A percentile compares a stretch with the other conserved stretches of the same genome.
Conservation (phyloP, 2,113 vertebrate species). For the Actenoides hombroni region DNA sequence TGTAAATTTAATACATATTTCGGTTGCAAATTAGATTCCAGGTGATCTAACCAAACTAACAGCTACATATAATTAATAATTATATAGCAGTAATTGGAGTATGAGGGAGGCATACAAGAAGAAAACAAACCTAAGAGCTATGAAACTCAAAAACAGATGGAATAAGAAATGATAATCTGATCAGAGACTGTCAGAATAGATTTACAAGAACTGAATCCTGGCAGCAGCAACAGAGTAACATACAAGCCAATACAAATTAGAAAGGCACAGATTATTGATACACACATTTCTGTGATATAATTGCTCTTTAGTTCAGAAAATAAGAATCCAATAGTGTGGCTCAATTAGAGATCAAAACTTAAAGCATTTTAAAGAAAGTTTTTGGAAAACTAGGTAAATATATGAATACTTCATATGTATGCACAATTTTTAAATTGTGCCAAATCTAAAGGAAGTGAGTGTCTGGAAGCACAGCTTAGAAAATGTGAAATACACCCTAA, state of each 20-base stretch:
- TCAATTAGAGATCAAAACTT: background rate
- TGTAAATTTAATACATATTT: background rate
- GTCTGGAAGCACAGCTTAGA: background rate
- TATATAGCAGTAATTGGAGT: background rate
- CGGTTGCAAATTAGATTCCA: background rate
- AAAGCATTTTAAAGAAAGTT: background rate
- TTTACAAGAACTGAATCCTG: background rate
- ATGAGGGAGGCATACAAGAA: background rate
- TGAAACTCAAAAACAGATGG: background rate
- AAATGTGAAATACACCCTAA: background rate
- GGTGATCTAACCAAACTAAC: constrained; percentile 1
- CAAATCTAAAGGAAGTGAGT: background rate
- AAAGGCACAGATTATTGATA: background rate
- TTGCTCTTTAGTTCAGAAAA: background rate
- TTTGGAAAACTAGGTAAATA: background rate
- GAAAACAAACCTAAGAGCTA: background rate
- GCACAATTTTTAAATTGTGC: background rate
- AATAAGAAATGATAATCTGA: background rate
- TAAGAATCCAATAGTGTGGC: background rate
- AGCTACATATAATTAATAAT: background rate
- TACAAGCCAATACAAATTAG: background rate
- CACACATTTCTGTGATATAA: background rate
- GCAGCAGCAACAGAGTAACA: background rate
- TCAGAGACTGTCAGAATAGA: background rate
- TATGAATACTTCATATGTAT: background rate